Conservation (phyloP, 2,797 vertebrate genomes). For the Phrynocephalus forsythii region DNA sequence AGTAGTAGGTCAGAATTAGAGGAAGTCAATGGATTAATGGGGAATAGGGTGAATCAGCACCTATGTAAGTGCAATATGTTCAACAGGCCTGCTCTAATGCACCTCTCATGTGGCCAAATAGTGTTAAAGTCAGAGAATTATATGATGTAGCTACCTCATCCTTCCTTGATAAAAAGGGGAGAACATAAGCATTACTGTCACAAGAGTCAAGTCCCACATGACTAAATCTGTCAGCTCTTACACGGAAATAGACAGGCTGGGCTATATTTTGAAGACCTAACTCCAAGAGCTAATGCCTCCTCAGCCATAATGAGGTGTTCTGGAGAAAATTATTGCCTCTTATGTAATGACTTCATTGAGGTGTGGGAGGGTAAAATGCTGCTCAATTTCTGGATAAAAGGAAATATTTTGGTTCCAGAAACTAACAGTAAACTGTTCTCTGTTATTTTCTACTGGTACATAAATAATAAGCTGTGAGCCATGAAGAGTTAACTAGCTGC, state of each 20-base stretch:
- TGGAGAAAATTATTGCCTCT: not conserved
- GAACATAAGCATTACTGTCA: not conserved
- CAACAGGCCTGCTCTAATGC: too few relatives aligned
- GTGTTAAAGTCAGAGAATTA: not conserved
- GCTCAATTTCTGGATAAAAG: not conserved
- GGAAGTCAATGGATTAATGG: too few relatives aligned
- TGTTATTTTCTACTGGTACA: constrained; percentile 27
- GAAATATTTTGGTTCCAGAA: not conserved
- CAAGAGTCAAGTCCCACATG: not conserved
- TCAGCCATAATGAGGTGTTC: not conserved
- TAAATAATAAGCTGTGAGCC: constrained; percentile 33
- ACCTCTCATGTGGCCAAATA: not conserved
- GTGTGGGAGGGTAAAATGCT: not conserved
- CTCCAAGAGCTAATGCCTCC: not conserved
- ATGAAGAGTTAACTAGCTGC: constrained; percentile 12
- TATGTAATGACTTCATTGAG: not conserved
- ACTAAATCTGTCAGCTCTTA: too few relatives aligned
- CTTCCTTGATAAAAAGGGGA: not conserved
- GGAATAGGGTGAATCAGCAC: too few relatives aligned
- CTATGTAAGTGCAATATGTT: too few relatives aligned
- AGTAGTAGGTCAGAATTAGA: too few relatives aligned
- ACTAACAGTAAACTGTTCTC: constrained; percentile 1
- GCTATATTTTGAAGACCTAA: too few relatives aligned
- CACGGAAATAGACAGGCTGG: not conserved
- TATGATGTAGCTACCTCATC: not conserved